A percentile compares a stretch with the other conserved stretches of the same genome.
Conservation (phyloP, 2,797 vertebrate species). For the Gephyroberyx darwinii region DNA sequence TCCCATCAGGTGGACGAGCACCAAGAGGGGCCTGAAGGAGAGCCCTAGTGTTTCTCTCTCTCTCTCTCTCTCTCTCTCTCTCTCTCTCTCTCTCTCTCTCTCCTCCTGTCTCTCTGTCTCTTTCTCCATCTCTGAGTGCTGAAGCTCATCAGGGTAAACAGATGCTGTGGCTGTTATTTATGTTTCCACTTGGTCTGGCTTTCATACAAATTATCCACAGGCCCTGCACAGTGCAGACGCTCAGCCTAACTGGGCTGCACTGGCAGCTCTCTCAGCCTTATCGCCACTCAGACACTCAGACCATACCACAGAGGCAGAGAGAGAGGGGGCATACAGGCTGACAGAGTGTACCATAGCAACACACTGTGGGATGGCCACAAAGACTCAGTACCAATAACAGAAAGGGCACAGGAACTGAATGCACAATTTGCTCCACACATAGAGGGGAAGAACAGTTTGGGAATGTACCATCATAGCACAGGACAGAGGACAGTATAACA, state of each 20-base stretch:
- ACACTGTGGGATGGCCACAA: conserved; percentile 59
- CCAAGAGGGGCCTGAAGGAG: conserved; percentile 76
- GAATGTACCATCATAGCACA: conserved; percentile 53
- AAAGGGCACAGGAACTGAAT: conserved; percentile 61
- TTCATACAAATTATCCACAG: conserved; percentile 85
- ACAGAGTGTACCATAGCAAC: conserved; percentile 68
- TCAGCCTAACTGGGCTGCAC: conserved; percentile 77
- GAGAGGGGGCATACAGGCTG: conserved; percentile 29
- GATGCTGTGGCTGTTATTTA: conserved; percentile 85
- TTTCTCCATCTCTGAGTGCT: conserved; percentile 69
- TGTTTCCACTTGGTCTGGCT: conserved; percentile 84
- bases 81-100: conserved; percentile 52
- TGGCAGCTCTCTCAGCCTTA: conserved; percentile 70
- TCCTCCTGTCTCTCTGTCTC: conserved; percentile 27
- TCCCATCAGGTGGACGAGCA: conserved; percentile 90
- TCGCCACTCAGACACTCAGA: conserved; percentile 66
- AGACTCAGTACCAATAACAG: conserved; percentile 62
- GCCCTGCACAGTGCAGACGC: conserved; percentile 78
- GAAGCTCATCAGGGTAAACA: conserved; percentile 82
- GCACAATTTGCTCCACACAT: conserved; percentile 62
- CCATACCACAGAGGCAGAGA: conserved; percentile 62
- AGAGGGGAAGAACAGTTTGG: conserved; percentile 42
- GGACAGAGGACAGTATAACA: conserved; percentile 34
- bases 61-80: conserved; percentile 51
- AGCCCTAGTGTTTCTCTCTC: conserved; percentile 43